Evolutionary conservation across 1,140 invertebrate species (phyloP).

Genomic region (Dreissena polymorpha): DNA sequence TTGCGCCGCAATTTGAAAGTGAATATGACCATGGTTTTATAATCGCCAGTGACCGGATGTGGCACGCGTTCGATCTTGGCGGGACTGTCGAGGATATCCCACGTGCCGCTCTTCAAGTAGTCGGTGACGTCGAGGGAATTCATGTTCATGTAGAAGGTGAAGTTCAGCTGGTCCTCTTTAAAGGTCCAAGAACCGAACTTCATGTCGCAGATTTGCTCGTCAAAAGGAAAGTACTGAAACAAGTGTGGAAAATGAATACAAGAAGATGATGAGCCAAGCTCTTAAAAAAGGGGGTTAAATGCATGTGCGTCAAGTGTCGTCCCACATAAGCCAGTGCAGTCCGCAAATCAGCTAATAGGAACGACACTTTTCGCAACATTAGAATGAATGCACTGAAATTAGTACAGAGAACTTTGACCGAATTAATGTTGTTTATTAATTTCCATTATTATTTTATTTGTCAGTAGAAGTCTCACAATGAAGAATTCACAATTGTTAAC

Average conservation of each 20-base stretch:
- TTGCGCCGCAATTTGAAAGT: slow-evolving; percentile 96
- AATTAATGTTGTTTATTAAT: no score
- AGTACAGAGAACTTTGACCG: no score
- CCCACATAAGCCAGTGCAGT: no score
- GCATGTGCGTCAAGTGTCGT: no score
- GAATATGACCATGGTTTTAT: slow-evolving; percentile 68
- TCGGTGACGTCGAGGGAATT: slow-evolving; percentile 97
- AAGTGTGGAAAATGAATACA: neutral
- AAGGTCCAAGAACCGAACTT: slow-evolving; percentile 99
- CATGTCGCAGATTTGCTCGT: slow-evolving; percentile 98
- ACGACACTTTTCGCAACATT: no score
- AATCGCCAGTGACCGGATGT: slow-evolving; percentile 67
- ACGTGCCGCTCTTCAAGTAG: slow-evolving; percentile 99
- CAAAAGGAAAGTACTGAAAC: slow-evolving; percentile 95
- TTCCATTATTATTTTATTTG: no score
- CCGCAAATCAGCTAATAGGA: no score
- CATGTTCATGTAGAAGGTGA: slow-evolving; percentile 96
- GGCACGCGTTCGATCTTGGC: slow-evolving; percentile 67
- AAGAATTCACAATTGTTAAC: no score
- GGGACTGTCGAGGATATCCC: slow-evolving; percentile 99
- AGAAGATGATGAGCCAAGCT: no score
- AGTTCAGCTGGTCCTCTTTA: slow-evolving; percentile 97
- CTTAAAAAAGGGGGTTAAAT: no score
- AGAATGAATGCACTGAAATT: no score
- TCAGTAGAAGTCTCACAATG: no score